Evolutionary conservation across 2,888 invertebrate species (phyloP).

Genomic region (Colostygia pectinataria): DNA sequence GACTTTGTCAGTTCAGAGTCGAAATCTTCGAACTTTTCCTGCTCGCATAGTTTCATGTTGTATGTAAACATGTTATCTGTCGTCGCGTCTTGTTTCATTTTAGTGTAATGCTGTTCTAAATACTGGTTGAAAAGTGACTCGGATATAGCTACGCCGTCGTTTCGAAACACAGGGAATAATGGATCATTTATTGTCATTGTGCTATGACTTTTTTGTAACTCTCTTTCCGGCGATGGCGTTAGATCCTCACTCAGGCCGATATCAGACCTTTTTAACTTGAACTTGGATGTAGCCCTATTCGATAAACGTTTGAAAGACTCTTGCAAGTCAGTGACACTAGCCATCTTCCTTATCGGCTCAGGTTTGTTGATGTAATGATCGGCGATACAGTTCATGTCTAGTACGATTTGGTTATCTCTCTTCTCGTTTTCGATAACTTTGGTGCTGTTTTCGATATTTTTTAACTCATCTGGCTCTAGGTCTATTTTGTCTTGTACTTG

Average conservation of each 20-base stretch:
- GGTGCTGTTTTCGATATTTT: constrained; percentile 63
- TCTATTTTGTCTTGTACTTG: constrained; percentile 77
- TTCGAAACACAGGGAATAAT: constrained; percentile 88
- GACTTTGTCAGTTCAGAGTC: constrained; percentile 72
- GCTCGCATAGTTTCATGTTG: constrained; percentile 63
- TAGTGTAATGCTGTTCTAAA: constrained; percentile 85
- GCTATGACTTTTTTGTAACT: constrained; percentile 63
- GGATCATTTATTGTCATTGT: constrained; percentile 91
- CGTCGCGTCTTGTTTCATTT: constrained; percentile 70
- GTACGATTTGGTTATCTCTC: constrained; percentile 61
- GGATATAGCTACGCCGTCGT: constrained; percentile 88
- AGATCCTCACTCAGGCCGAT: constrained; percentile 52
- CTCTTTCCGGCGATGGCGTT: constrained; percentile 57
- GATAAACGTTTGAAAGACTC: constrained; percentile 83
- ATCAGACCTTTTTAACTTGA: constrained; percentile 66
- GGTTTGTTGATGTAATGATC: constrained; percentile 79
- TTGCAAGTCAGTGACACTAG: constrained; percentile 86
- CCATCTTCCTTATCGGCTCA: constrained; percentile 68
- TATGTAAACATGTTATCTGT: constrained; percentile 73
- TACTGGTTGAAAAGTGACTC: constrained; percentile 88
- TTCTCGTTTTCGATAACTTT: constrained; percentile 63
- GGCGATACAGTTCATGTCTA: constrained; percentile 71
- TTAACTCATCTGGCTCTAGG: constrained; percentile 66
- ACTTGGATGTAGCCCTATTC: constrained; percentile 82
- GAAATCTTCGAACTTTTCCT: constrained; percentile 76